Evolutionary conservation across 2,888 invertebrate species (phyloP).

Genomic region (Brachyptera risi): DNA sequence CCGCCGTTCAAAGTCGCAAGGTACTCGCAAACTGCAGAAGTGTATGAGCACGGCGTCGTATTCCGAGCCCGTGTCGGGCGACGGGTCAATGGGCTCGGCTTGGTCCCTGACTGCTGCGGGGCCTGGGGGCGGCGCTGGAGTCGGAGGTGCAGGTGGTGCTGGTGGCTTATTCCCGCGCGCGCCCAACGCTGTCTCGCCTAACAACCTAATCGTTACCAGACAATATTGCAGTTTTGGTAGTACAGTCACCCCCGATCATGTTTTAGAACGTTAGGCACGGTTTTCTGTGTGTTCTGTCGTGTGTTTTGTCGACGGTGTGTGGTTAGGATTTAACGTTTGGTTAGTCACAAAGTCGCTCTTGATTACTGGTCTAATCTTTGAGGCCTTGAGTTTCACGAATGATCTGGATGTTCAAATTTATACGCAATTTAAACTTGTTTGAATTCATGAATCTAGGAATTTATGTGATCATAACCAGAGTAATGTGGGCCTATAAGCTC

Average conservation of each 20-base stretch:
- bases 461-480: no score
- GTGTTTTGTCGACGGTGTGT: neutral
- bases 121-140: slow-evolving; percentile 42
- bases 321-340: no score
- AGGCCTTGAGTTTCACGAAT: no score
- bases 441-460: no score
- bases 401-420: no score
- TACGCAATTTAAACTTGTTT: no score
- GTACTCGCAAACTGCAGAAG: slow-evolving; percentile 87
- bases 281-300: neutral
- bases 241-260: slow-evolving; percentile 60
- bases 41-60: slow-evolving; percentile 85
- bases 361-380: no score
- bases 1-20: slow-evolving; percentile 89
- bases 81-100: slow-evolving; percentile 33
- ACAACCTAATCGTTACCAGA: slow-evolving; percentile 72
- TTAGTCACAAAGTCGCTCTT: no score
- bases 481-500: no score
- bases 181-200: no score
- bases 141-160: slow-evolving; percentile 40
- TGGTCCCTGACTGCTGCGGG: slow-evolving; percentile 30
- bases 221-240: slow-evolving; percentile 95
- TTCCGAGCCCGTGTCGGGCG: slow-evolving; percentile 51
- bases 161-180: slow-evolving; percentile 41
- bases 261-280: neutral